These are phyloP conservation scores for Sebastes kiyomatsui DNA, from an alignment of 2,797 vertebrate genomes.

Conservation along the genomic window DNA sequence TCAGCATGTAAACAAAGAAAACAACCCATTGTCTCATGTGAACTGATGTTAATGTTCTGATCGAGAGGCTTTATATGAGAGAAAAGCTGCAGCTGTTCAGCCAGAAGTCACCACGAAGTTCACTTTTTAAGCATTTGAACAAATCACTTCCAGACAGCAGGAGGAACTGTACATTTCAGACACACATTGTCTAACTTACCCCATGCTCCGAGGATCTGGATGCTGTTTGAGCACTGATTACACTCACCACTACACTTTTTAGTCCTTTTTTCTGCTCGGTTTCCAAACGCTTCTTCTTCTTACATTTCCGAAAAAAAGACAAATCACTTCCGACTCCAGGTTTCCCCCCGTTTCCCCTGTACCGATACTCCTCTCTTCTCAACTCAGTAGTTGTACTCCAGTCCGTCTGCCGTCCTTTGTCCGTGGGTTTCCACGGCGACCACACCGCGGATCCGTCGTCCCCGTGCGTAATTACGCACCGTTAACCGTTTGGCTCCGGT, in stretches of 20 bases:
- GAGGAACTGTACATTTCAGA: neutral
- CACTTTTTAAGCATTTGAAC: slow-evolving; percentile 35
- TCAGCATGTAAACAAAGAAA: slow-evolving; percentile 22
- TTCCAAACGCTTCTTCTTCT: slow-evolving; percentile 21
- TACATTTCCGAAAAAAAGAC: slow-evolving; percentile 48
- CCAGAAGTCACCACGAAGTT: slow-evolving; percentile 51
- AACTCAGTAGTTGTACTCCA: slow-evolving; percentile 64
- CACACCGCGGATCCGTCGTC: slow-evolving; percentile 18
- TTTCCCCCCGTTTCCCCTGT: slow-evolving; percentile 36
- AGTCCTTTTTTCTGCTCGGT: neutral
- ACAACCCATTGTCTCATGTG: neutral
- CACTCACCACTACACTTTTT: slow-evolving; percentile 31
- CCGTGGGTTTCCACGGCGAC: slow-evolving; percentile 42
- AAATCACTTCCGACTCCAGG: slow-evolving; percentile 71
- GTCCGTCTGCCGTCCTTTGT: slow-evolving; percentile 69
- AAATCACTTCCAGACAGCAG: slow-evolving; percentile 20
- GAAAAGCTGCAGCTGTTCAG: neutral
- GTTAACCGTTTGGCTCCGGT: slow-evolving; percentile 4
- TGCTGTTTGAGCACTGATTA: slow-evolving; percentile 29
- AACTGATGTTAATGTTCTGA: neutral
- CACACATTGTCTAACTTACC: slow-evolving; percentile 63
- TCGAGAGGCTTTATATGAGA: neutral
- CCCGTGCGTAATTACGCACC: slow-evolving; percentile 70
- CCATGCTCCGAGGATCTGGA: slow-evolving; percentile 69
- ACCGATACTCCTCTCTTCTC: slow-evolving; percentile 54